phyloP scores from a whole-genome alignment of 2,797 vertebrate species.

The Botia kubotai region DNA sequence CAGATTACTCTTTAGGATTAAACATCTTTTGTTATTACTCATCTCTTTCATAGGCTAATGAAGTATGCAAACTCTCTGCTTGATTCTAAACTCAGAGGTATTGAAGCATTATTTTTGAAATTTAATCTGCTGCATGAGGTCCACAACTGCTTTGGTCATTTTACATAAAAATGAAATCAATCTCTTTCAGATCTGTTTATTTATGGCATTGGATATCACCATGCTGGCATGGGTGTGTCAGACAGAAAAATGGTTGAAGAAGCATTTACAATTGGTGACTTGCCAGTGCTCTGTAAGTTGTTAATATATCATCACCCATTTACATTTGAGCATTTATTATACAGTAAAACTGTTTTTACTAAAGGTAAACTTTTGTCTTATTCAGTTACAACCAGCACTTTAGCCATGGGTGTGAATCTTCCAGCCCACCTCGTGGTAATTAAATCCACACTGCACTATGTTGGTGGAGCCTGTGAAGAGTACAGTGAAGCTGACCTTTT shows the following conservation, averaged over 20 bases:
- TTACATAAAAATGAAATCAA: not conserved
- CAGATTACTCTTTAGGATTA: not conserved
- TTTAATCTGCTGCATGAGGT: slow-evolving; percentile 42
- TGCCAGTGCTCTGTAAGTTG: slow-evolving; percentile 94
- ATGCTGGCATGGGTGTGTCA: slow-evolving; percentile 90
- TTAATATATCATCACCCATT: slow-evolving; percentile 1
- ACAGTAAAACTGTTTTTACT: not conserved
- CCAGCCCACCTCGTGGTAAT: slow-evolving; percentile 96
- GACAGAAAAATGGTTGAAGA: slow-evolving; percentile 92
- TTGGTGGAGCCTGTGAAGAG: slow-evolving; percentile 91
- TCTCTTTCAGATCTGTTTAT: slow-evolving; percentile 80
- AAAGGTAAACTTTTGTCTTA: not conserved
- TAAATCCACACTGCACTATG: slow-evolving; percentile 96
- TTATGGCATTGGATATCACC: slow-evolving; percentile 92
- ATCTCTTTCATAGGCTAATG: slow-evolving; percentile 80
- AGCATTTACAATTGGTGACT: slow-evolving; percentile 87
- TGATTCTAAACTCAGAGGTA: slow-evolving; percentile 93
- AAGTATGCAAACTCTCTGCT: slow-evolving; percentile 84
- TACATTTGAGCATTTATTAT: not conserved
- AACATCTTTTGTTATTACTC: not conserved
- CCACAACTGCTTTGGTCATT: not conserved
- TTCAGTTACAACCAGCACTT: slow-evolving; percentile 95
- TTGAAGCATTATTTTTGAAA: slow-evolving; percentile 37
- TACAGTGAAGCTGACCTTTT: slow-evolving; percentile 95
- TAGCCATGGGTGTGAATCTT: slow-evolving; percentile 97